Evolutionary conservation across 2,888 invertebrate species (phyloP).

Genomic region (Liopterus haemorrhoidalis): DNA sequence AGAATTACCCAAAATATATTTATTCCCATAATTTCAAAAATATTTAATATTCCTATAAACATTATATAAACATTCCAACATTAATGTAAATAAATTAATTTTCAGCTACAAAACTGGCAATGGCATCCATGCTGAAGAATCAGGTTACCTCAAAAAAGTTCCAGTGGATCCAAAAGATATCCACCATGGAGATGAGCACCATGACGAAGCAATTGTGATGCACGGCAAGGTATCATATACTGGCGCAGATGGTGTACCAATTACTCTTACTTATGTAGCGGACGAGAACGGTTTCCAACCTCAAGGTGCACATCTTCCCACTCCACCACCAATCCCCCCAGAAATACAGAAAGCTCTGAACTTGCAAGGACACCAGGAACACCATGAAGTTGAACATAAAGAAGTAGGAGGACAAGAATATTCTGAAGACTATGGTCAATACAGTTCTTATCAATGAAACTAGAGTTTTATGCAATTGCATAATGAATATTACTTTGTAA

Average conservation of each 20-base stretch:
- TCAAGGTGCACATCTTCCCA: slow-evolving; percentile 68
- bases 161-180: too few relatives aligned
- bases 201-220: slow-evolving; percentile 58
- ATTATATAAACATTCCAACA: too few relatives aligned
- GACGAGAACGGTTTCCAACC: slow-evolving; percentile 63
- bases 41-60: too few relatives aligned
- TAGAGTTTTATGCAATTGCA: too few relatives aligned
- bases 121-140: slow-evolving; percentile 65
- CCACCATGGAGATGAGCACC: slow-evolving; percentile 60
- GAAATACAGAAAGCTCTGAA: slow-evolving; percentile 58
- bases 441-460: background rate
- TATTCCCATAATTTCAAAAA: slow-evolving; percentile 5
- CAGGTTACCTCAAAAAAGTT: slow-evolving; percentile 57
- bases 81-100: slow-evolving; percentile 18
- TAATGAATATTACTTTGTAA: too few relatives aligned
- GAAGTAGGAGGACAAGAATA: slow-evolving; percentile 16
- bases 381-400: slow-evolving; percentile 13
- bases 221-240: slow-evolving; percentile 66
- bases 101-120: slow-evolving; percentile 67
- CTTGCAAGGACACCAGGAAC: slow-evolving; percentile 19
- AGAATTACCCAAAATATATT: background rate
- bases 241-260: slow-evolving; percentile 65
- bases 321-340: slow-evolving; percentile 73
- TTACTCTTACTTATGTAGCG: slow-evolving; percentile 60
- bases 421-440: slow-evolving; percentile 15